phyloP scores from a whole-genome alignment of 2,888 invertebrate species.

The Limulus polyphemus region DNA sequence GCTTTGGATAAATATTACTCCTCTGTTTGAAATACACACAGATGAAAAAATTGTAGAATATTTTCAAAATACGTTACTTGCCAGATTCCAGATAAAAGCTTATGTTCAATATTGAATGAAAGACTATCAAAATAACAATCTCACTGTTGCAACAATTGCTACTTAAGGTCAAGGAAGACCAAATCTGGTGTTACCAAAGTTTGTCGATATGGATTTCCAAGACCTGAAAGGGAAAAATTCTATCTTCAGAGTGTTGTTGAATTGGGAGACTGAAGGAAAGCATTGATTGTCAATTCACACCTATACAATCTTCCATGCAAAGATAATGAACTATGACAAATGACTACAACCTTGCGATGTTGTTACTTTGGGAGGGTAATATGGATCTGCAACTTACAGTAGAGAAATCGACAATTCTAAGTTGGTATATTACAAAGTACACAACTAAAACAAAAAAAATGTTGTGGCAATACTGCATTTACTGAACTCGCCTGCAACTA shows the following conservation, averaged over 20 bases:
- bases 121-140: background rate
- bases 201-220: constrained; percentile 2
- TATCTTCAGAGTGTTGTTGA: background rate
- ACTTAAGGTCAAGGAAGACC: background rate
- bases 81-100: background rate
- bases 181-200: background rate
- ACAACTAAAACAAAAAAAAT: no score
- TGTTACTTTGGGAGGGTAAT: constrained; percentile 4
- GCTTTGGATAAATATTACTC: no score
- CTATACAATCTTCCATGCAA: no score
- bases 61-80: constrained; percentile 1
- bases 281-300: no score
- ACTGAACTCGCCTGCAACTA: constrained; percentile 1
- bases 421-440: no score
- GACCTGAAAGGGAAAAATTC: background rate
- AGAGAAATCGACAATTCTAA: no score
- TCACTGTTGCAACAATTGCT: constrained; percentile 1
- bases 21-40: no score
- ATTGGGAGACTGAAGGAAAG: no score
- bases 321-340: no score
- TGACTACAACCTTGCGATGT: background rate
- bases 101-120: background rate
- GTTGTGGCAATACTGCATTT: no score
- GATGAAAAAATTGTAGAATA: no score
- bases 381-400: background rate